A percentile compares a stretch with the other conserved stretches of the same genome.
Conservation (phyloP, 2,113 vertebrate genomes). For the Pteropus alecto region DNA sequence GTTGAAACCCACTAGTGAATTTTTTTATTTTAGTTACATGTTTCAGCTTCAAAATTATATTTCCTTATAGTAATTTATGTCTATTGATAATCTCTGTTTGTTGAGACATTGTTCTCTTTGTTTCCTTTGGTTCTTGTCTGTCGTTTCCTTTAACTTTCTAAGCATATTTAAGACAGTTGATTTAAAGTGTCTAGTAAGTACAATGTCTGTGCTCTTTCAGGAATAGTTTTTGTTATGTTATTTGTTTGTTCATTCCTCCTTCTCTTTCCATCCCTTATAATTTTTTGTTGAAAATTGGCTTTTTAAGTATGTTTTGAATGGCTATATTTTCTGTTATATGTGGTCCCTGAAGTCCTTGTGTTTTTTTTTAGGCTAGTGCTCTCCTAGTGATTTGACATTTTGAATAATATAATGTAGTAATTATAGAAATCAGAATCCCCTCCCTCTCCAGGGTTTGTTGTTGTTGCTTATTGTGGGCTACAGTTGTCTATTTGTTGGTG, state of each 20-base stretch:
- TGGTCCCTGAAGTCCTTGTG: background rate
- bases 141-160: background rate
- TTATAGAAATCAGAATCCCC: background rate
- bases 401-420: background rate
- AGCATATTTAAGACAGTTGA: background rate
- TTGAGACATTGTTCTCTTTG: background rate
- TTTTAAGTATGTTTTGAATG: background rate
- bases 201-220: background rate
- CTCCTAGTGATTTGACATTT: background rate
- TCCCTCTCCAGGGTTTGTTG: background rate
- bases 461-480: background rate
- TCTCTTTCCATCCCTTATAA: background rate
- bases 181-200: background rate
- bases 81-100: background rate
- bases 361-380: background rate
- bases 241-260: background rate
- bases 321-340: background rate
- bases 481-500: background rate
- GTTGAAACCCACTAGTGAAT: background rate
- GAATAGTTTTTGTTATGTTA: background rate
- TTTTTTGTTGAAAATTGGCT: conserved; percentile 11
- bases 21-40: background rate
- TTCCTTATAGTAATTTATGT: background rate
- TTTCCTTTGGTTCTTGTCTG: background rate
- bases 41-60: background rate